These are phyloP conservation scores for Columba guinea DNA, from an alignment of 2,797 vertebrate species.

Conservation along the genomic window DNA sequence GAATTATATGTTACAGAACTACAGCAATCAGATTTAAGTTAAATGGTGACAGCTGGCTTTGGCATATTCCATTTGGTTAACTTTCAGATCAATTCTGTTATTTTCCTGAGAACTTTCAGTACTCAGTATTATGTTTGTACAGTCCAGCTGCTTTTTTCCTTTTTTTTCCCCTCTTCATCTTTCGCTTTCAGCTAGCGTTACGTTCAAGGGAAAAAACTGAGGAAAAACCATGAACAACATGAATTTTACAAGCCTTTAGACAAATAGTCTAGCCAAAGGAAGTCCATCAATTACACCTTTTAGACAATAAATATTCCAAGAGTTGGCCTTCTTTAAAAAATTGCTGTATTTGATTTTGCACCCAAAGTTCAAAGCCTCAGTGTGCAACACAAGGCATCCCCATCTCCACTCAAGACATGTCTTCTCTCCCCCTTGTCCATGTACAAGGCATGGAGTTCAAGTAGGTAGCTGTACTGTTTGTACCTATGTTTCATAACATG, in stretches of 20 bases:
- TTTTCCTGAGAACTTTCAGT: slow-evolving; percentile 63
- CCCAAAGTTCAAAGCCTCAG: not conserved
- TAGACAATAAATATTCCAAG: slow-evolving; percentile 36
- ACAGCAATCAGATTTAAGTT: not conserved
- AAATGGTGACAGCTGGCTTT: slow-evolving; percentile 34
- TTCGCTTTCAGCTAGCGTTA: not conserved
- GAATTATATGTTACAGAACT: not conserved
- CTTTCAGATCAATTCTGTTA: not conserved
- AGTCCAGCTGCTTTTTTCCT: not conserved
- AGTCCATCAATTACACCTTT: not conserved
- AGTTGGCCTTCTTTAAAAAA: not conserved
- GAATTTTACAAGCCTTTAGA: not conserved
- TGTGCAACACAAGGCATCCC: not conserved
- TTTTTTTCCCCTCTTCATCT: not conserved
- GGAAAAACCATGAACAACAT: not conserved
- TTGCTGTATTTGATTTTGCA: not conserved
- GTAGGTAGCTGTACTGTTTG: accelerated
- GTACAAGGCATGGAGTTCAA: not conserved
- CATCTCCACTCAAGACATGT: not conserved
- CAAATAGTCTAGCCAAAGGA: not conserved
- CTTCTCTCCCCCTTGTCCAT: not conserved
- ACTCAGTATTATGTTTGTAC: not conserved
- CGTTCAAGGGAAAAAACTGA: not conserved
- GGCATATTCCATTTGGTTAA: slow-evolving; percentile 24
- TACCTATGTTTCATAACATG: not conserved